Base-by-base conservation (phyloP, 1,140 invertebrate genomes). In the Portunus trituberculatus region DNA sequence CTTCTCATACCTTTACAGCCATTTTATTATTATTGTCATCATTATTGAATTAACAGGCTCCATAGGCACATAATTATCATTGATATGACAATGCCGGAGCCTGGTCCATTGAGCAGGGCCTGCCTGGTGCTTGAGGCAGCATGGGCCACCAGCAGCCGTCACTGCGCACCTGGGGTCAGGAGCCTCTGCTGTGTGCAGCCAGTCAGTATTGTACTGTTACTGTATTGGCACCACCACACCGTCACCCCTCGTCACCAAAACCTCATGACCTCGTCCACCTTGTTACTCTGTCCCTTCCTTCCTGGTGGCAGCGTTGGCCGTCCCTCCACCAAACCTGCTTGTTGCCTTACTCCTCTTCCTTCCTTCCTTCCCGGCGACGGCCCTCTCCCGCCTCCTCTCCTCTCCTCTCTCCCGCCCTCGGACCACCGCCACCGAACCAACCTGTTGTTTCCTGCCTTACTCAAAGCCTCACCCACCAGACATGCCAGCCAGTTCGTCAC, bases 391-490 rank as follows among this genome's bases (percentile, higher is more conserved):
- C 39, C 39, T 39, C 52, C 20, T 25, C 67, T n/a, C n/a, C 25
- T 76, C 67, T n/a, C 67, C 6, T 76, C 67, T n/a, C 67, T n/a
- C 6, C 52, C 52, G 52, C 52, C 52, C 10, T 20, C 52, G 39
- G 39, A 59, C 52, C 67, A 76, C 67, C 67, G 67, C 67, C 67
- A 76, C 16, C 67, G 39, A 39, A 39, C 39, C 39, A 39, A 76
- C 67, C 67, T 76, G 67, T 76, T n/a, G 52, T 76, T 76, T 7
- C 6, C 20, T n/a, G 67, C 67, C 67, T 76, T n/a, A n/a, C 6
- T 76, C 52, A 59, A 76, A 76, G 67, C 67, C 67, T 76, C 67
- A 76, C 67, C 67, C 89, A 91, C 45, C 31, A 29, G 25, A 45
- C 87, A 31, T 25, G 87, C 84, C 84, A 32, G 86, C 45, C 45